These are phyloP conservation scores for Anisognathus igniventris DNA, from an alignment of 2,797 vertebrate genomes.

Conservation along the genomic window DNA sequence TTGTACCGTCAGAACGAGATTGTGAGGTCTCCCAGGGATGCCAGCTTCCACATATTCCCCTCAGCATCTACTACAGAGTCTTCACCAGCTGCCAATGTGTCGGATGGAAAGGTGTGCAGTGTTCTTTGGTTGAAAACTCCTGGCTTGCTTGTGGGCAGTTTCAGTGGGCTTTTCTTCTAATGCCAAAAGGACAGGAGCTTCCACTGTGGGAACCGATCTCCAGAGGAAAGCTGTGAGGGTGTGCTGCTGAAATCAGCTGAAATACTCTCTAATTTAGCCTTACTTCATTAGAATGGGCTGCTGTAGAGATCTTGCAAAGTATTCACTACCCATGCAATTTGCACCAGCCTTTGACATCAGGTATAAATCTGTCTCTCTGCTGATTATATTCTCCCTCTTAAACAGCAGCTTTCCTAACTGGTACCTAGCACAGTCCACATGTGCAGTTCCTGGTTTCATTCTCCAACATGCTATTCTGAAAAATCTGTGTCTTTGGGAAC, in stretches of 20 bases:
- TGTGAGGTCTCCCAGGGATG: slow-evolving; percentile 92
- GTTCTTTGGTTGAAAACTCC: neutral
- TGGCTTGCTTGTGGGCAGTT: neutral
- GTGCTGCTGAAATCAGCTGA: neutral
- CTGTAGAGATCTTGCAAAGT: neutral
- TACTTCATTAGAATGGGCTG: neutral
- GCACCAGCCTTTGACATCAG: neutral
- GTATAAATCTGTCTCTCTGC: neutral
- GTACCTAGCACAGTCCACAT: neutral
- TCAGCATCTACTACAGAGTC: slow-evolving; percentile 85
- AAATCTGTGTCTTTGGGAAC: neutral
- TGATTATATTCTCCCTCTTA: neutral
- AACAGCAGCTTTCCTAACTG: neutral
- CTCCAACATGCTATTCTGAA: neutral
- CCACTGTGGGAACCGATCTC: neutral
- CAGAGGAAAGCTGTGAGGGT: neutral
- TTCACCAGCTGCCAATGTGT: slow-evolving; percentile 82
- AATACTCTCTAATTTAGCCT: neutral
- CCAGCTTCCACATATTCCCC: slow-evolving; percentile 89
- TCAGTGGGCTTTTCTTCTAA: neutral
- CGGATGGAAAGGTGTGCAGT: slow-evolving; percentile 84
- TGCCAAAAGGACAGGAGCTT: neutral
- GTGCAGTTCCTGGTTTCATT: neutral
- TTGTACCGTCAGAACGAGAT: slow-evolving; percentile 98
- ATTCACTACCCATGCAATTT: neutral